Conservation (phyloP, 2,888 invertebrate genomes). For the Nemotelus nigrinus region DNA sequence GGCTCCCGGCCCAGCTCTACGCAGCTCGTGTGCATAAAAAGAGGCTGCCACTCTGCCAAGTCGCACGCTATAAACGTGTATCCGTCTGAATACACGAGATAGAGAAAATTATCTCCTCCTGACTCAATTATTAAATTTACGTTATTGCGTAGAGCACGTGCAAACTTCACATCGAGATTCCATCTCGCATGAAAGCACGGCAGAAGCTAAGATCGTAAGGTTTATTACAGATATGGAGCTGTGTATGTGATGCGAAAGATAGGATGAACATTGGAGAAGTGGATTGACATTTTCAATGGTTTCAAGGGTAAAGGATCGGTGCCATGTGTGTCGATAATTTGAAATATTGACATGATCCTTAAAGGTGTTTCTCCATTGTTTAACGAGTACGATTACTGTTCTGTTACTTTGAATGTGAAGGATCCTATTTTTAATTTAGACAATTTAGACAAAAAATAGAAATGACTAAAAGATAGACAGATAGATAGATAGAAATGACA, state of each 20-base stretch:
- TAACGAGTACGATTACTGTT: too few species aligned
- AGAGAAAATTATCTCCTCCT: conserved; percentile 45
- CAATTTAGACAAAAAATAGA: too few species aligned
- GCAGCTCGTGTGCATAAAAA: conserved; percentile 23
- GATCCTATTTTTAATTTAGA: too few species aligned
- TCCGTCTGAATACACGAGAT: conserved; percentile 28
- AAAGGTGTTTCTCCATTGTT: too few species aligned
- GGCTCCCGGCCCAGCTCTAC: conserved; percentile 9
- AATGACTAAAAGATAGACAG: too few species aligned
- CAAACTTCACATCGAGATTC: conserved; percentile 41
- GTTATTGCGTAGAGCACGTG: conserved; percentile 46
- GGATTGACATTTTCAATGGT: too few species aligned
- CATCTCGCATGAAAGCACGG: conserved; percentile 12
- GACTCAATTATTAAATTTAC: conserved; percentile 51
- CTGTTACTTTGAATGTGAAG: too few species aligned
- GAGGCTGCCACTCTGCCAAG: not conserved
- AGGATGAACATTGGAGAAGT: not conserved
- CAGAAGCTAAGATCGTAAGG: not conserved
- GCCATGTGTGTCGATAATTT: too few species aligned
- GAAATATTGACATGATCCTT: too few species aligned
- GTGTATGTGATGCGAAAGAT: conserved; percentile 1
- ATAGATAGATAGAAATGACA: too few species aligned
- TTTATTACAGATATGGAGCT: not conserved
- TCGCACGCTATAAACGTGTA: conserved; percentile 32
- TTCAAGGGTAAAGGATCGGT: too few species aligned